Conservation (phyloP, 1,140 invertebrate species). For the Heliconius nattereri region DNA sequence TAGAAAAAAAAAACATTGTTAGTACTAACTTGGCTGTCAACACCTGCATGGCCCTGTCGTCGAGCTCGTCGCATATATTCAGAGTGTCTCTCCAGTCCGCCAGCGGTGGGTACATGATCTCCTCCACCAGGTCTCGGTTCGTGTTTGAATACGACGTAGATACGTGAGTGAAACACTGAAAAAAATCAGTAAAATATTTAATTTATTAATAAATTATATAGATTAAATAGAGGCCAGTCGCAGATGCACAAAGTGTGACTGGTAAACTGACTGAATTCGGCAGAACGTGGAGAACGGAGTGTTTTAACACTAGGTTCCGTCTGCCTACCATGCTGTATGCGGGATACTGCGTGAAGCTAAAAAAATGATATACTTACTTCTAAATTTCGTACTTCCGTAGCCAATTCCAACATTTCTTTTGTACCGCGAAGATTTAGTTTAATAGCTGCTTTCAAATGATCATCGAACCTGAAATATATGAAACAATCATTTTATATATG, state of each 20-base stretch:
- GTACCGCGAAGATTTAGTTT: slow-evolving; percentile 86
- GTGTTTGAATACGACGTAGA: slow-evolving; percentile 92
- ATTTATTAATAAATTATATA: too few species aligned
- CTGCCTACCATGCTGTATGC: too few species aligned
- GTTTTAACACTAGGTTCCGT: too few species aligned
- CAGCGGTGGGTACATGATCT: slow-evolving; percentile 90
- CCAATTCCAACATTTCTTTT: slow-evolving; percentile 84
- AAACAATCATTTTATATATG: slow-evolving; percentile 3
- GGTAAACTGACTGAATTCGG: too few species aligned
- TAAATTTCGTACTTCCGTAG: slow-evolving; percentile 84
- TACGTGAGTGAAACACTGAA: slow-evolving; percentile 81
- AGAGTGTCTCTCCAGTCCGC: slow-evolving; percentile 92
- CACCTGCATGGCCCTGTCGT: slow-evolving; percentile 73
- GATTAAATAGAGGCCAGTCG: too few species aligned
- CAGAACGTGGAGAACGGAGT: too few species aligned
- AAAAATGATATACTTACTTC: slow-evolving; percentile 73
- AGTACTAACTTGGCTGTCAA: slow-evolving; percentile 58
- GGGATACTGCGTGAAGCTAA: too few species aligned
- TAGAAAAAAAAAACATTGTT: not conserved
- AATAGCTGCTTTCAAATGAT: slow-evolving; percentile 86
- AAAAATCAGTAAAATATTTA: not conserved
- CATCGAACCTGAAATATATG: slow-evolving; percentile 86
- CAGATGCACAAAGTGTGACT: too few species aligned
- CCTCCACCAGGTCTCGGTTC: slow-evolving; percentile 85
- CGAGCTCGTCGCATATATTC: slow-evolving; percentile 89